Conservation (phyloP, 2,797 vertebrate genomes). For the Rhinophrynus dorsalis region DNA sequence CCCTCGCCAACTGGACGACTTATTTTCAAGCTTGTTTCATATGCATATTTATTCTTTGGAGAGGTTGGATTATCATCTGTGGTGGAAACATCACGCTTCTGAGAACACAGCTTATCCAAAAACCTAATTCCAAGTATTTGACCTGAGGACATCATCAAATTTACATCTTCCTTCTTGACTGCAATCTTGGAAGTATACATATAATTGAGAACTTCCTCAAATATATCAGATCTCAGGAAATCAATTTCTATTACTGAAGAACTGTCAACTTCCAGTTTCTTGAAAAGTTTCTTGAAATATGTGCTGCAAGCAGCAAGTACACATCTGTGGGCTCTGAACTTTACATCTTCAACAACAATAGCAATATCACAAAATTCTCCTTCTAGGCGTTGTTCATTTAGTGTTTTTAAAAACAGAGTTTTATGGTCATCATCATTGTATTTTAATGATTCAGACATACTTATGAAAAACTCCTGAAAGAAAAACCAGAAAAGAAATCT, state of each 20-base stretch:
- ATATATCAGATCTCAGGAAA: constrained; percentile 94
- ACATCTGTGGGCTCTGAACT: constrained; percentile 91
- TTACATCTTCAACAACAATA: constrained; percentile 93
- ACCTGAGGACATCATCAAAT: constrained; percentile 94
- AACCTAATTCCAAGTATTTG: constrained; percentile 93
- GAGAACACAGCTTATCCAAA: constrained; percentile 91
- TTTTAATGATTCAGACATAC: constrained; percentile 94
- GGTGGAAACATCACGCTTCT: constrained; percentile 88
- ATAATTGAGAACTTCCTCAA: constrained; percentile 93
- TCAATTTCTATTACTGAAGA: constrained; percentile 94
- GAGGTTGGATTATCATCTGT: constrained; percentile 82
- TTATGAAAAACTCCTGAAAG: constrained; percentile 79
- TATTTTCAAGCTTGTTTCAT: constrained; percentile 86
- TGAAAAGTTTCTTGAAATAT: constrained; percentile 96
- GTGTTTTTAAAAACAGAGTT: constrained; percentile 91
- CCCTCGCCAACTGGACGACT: constrained; percentile 85
- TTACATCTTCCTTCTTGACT: constrained; percentile 93
- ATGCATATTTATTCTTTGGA: constrained; percentile 83
- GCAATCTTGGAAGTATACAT: constrained; percentile 94
- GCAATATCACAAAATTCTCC: constrained; percentile 95
- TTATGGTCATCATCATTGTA: constrained; percentile 97
- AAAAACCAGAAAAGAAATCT: not conserved
- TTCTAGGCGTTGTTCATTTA: constrained; percentile 92
- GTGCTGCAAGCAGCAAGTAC: constrained; percentile 93
- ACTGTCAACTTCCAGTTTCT: constrained; percentile 91